These are phyloP conservation scores for Melospiza georgiana DNA, from an alignment of 2,113 vertebrate species.

Conservation along the genomic window DNA sequence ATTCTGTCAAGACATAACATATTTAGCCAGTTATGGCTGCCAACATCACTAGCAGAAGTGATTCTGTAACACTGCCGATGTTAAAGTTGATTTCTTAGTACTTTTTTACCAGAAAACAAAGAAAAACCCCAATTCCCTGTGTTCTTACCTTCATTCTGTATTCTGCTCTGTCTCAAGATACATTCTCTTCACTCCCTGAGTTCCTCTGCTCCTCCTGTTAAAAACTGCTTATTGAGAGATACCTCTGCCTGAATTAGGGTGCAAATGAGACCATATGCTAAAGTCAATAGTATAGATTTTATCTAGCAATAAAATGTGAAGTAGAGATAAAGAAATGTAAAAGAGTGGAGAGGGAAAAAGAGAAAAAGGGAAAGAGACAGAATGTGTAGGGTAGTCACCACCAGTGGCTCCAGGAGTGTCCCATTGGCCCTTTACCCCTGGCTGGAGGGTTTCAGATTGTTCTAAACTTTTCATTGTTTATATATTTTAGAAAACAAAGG, in stretches of 20 bases:
- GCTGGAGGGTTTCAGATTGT: neutral
- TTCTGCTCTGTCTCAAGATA: neutral
- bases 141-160: neutral
- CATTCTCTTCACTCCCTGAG: neutral
- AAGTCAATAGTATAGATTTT: neutral
- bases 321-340: neutral
- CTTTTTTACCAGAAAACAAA: neutral
- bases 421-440: neutral
- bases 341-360: neutral
- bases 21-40: neutral
- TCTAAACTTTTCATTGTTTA: neutral
- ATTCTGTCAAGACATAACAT: neutral
- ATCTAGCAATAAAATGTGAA: neutral
- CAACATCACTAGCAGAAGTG: neutral
- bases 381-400: rapidly evolving
- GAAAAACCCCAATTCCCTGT: rapidly evolving
- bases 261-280: neutral
- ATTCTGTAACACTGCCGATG: neutral
- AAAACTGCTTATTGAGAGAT: neutral
- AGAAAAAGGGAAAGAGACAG: neutral
- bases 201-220: neutral
- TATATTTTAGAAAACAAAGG: neutral
- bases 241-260: neutral
- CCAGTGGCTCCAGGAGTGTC: neutral
- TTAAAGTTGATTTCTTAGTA: neutral